Evolutionary conservation across 2,888 invertebrate genomes (phyloP), one percentile per base, ranked within the genome.

Genomic region (Parnassius orleans): DNA sequence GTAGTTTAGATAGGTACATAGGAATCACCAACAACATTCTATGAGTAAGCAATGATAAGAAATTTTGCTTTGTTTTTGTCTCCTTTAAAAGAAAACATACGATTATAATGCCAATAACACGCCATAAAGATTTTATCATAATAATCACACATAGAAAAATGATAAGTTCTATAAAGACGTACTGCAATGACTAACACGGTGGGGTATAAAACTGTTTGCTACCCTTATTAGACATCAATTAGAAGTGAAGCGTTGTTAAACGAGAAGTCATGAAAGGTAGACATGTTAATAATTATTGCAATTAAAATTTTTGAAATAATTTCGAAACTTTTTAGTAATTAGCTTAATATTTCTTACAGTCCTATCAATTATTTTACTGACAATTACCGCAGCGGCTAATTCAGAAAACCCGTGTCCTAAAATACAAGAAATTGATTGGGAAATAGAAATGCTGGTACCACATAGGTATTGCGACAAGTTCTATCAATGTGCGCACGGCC

Each of bases 401-500:
- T 75, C 72, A 46, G 76, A 72, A 2, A 72, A 74, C 0, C 51
- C 74, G 54, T 90, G 90, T 63, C 90, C 89, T 0, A 9, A 71
- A 0, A 85, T 80, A 24, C 86, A 86, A 65, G 78, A 68, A 57
- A 42, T 10, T 0, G 72, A 88, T 68, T 86, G 84, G 84, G 66
- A 69, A 19, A 79, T 84, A 15, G 88, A 88, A 64, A 90, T 92
- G 75, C 93, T 94, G 60, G 86, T 94, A 0, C 92, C 91, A 19
- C 90, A 90, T 57, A 87, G 82, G 0, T 87, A 92, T 57, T 95
- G 95, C 73, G 84, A 93, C 63, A 94, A 92, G 73, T 95, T 93
- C 78, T 89, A 95, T 61, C 94, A 94, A 72, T 95, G 95, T 74
- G 94, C 94, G 80, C 93, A 93, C 67, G 95, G 94, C 3, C 69